A percentile compares a stretch with the other conserved stretches of the same genome.
These are phyloP conservation scores for Melieria omissa DNA, from an alignment of 2,888 invertebrate genomes.

Conservation along the genomic window DNA sequence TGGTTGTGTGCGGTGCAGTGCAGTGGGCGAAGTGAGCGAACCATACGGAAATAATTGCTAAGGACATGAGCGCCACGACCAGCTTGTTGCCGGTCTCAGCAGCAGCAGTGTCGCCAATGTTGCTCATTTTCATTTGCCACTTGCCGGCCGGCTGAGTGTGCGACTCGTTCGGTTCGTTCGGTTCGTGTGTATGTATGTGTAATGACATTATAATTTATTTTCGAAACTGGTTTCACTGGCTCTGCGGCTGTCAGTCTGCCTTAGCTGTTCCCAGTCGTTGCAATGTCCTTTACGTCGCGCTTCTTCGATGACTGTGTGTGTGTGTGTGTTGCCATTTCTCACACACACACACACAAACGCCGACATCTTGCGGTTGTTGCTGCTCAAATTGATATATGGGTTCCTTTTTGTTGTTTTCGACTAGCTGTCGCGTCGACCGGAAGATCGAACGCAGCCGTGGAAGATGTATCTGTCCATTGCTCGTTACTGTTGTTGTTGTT, in stretches of 20 bases:
- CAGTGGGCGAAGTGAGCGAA: background rate
- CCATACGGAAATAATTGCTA: constrained; percentile 9
- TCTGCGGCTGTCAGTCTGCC: background rate
- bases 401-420: no score
- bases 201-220: constrained; percentile 65
- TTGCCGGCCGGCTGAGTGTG: background rate
- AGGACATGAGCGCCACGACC: background rate
- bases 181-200: constrained; percentile 32
- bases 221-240: constrained; percentile 51
- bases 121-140: background rate
- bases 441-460: constrained; percentile 20
- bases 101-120: background rate
- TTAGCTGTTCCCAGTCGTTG: background rate
- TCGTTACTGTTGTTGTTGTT: no score
- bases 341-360: no score
- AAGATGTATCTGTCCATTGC: constrained; percentile 39
- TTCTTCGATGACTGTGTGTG: background rate
- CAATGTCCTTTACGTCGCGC: constrained; percentile 4
- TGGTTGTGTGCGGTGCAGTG: background rate
- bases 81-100: no score
- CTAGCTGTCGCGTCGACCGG: background rate
- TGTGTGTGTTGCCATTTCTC: no score
- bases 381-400: constrained; percentile 14
- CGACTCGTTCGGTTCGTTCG: background rate
- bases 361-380: no score